These are phyloP conservation scores for Synanthedon myopaeformis DNA, from an alignment of 2,888 invertebrate species.

Conservation along the genomic window DNA sequence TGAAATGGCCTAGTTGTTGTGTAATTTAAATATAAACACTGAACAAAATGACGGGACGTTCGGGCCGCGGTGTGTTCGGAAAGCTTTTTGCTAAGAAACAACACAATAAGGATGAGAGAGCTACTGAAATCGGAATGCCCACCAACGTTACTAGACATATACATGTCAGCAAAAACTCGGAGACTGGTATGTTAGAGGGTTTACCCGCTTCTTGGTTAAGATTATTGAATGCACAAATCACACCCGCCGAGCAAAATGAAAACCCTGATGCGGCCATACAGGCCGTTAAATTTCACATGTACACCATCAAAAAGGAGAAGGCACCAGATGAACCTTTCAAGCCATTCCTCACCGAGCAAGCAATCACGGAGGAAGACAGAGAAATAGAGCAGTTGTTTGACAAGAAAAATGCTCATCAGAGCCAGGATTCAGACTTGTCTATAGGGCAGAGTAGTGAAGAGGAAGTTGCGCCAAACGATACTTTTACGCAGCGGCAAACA, in stretches of 20 bases:
- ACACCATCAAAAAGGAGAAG: conserved; percentile 86
- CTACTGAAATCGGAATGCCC: conserved; percentile 82
- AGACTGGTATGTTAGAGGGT: conserved; percentile 87
- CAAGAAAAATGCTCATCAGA: conserved; percentile 78
- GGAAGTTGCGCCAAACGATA: conserved; percentile 52
- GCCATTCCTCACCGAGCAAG: conserved; percentile 83
- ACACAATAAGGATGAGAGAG: conserved; percentile 58
- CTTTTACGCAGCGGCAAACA: conserved; percentile 55
- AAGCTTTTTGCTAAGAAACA: conserved; percentile 63
- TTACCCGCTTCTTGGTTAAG: conserved; percentile 86
- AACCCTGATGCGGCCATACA: conserved; percentile 92
- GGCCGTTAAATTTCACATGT: conserved; percentile 91
- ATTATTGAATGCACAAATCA: conserved; percentile 84
- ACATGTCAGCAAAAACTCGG: conserved; percentile 86
- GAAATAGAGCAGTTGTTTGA: conserved; percentile 83
- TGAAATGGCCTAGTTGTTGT: conserved; percentile 38
- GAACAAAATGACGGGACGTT: conserved; percentile 61
- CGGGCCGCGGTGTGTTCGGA: conserved; percentile 60
- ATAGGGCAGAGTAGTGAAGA: conserved; percentile 69
- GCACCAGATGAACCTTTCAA: conserved; percentile 80
- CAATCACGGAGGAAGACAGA: conserved; percentile 84
- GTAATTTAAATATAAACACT: conserved; percentile 17
- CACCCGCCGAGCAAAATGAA: conserved; percentile 86
- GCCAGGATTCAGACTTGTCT: conserved; percentile 69
- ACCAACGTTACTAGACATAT: conserved; percentile 88